phyloP scores from a whole-genome alignment of 2,888 invertebrate genomes.

The Belgica antarctica region DNA sequence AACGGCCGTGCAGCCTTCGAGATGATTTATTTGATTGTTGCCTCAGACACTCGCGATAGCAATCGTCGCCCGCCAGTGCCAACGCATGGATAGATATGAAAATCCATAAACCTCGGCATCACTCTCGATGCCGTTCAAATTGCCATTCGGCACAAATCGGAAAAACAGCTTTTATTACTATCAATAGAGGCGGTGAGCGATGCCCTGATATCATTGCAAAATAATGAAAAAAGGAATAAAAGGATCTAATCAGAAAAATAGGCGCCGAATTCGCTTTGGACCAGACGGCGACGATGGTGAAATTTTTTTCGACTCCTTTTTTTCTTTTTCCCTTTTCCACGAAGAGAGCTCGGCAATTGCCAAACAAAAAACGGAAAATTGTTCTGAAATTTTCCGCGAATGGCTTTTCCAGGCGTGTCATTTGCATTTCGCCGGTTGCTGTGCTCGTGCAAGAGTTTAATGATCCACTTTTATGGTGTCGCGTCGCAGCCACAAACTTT shows the following conservation, averaged over 20 bases:
- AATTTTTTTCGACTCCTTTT: slow-evolving; percentile 12
- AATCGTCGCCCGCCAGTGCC: too few species aligned
- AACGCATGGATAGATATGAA: too few species aligned
- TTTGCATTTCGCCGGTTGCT: neutral
- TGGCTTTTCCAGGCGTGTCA: neutral
- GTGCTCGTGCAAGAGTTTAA: too few species aligned
- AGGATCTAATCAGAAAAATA: slow-evolving; percentile 40
- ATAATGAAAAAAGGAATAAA: slow-evolving; percentile 22
- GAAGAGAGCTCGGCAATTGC: neutral
- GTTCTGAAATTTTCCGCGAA: neutral
- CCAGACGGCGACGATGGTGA: slow-evolving; percentile 33
- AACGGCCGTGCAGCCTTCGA: neutral
- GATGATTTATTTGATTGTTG: slow-evolving; percentile 4
- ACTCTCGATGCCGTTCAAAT: neutral
- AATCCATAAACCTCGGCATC: neutral
- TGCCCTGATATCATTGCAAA: slow-evolving; percentile 12
- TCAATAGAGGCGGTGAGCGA: neutral
- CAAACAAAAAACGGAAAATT: too few species aligned
- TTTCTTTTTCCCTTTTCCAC: neutral
- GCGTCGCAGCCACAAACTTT: neutral
- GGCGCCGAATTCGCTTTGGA: slow-evolving; percentile 35
- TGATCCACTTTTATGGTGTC: slow-evolving; percentile 2
- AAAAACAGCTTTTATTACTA: neutral
- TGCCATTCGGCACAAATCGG: neutral
- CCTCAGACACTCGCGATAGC: neutral